Evolutionary conservation across 2,797 vertebrate genomes (phyloP), one percentile per base, ranked within the genome.

Genomic region (Loris lydekkerianus): DNA sequence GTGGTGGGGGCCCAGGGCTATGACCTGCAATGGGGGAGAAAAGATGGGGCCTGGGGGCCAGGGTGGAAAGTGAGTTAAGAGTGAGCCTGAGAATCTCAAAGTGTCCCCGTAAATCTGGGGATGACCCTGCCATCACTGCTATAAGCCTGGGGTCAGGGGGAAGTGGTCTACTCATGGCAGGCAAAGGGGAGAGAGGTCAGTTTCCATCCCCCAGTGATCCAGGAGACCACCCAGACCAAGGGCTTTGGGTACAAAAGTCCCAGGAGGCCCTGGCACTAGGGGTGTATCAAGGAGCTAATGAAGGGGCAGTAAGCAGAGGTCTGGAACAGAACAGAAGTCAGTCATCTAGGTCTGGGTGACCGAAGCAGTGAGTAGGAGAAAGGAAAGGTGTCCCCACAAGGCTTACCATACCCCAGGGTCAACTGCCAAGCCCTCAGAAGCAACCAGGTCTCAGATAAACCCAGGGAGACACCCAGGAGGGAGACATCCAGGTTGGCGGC

Each of bases 251-350:
- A 61, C 0, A 0, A 84, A 82, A 6, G 34, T 56, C 58, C 34
- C 37, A 10, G 81, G 34, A 34, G 11, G 2, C 21, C 3, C 14
- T 0, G 1, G 31, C 6, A 27, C 40, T 1, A 37, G 2, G 67
- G 20, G 15, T 4, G 14, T 40, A 56, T 17, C 21, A 3, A 23
- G 27, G 65, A 85, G n/a, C 67, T 56, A 27, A 7, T 15, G 20
- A 34, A 43, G 13, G 70, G 20, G 3, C 31, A 11, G 65, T 15
- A 37, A 40, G 31, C 43, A 76, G 58, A 65, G 43, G 70, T 34
- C 25, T 34, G 37, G 65, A 58, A 9, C 34, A 63, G 13, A 81
- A 65, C 72, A 29, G 58, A n/a, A 17, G 7, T 18, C 75, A 37
- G 46, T 6, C 9, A 17, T 61, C 56, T 17, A 14, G 34, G n/a